Evolutionary conservation across 2,113 vertebrate species (phyloP).

Genomic region (Sclerurus mexicanus): DNA sequence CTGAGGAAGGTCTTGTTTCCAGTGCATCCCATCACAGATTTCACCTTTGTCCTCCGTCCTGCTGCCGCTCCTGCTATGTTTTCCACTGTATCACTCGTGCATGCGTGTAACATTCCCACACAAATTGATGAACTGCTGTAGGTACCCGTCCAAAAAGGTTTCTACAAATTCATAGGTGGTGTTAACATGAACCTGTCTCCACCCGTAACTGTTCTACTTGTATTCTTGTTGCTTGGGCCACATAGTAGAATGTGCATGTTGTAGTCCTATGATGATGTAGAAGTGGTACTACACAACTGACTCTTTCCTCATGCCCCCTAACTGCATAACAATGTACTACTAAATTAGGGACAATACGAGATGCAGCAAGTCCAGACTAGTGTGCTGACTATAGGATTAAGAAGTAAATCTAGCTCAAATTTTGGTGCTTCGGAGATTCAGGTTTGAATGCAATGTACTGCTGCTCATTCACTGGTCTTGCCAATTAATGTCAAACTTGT

Average conservation of each 20-base stretch:
- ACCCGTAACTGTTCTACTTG: slow-evolving; percentile 75
- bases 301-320: slow-evolving; percentile 61
- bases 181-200: slow-evolving; percentile 76
- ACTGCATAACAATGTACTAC: slow-evolving; percentile 67
- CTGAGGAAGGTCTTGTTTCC: slow-evolving; percentile 79
- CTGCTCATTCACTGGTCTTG: slow-evolving; percentile 75
- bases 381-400: slow-evolving; percentile 59
- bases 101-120: slow-evolving; percentile 80
- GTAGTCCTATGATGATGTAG: slow-evolving; percentile 85
- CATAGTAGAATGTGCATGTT: slow-evolving; percentile 92
- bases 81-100: slow-evolving; percentile 78
- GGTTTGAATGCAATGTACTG: slow-evolving; percentile 63
- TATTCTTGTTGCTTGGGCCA: slow-evolving; percentile 85
- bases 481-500: slow-evolving; percentile 68
- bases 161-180: slow-evolving; percentile 86
- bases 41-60: slow-evolving; percentile 77
- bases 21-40: slow-evolving; percentile 63
- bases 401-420: slow-evolving; percentile 68
- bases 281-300: slow-evolving; percentile 79
- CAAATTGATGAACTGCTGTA: slow-evolving; percentile 73
- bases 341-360: slow-evolving; percentile 70
- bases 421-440: slow-evolving; percentile 74
- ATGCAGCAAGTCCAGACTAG: slow-evolving; percentile 71
- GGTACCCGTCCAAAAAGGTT: slow-evolving; percentile 74
- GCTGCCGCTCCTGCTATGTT: slow-evolving; percentile 69